Evolutionary conservation across 1,140 invertebrate genomes (phyloP).

Genomic region (Trachymyrmex septentrionalis): DNA sequence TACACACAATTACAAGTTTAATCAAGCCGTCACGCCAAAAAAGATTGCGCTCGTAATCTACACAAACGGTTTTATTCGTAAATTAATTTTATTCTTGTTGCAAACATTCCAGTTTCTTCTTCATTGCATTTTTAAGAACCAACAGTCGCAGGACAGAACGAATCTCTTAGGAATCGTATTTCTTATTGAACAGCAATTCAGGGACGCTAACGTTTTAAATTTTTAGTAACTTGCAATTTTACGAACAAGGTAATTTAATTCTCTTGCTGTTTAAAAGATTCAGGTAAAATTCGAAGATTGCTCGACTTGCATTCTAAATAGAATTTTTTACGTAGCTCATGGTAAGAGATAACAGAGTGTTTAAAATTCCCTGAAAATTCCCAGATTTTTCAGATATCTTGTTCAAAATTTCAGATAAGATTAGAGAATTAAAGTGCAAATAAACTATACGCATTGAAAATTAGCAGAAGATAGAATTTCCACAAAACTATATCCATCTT

Average conservation of each 20-base stretch:
- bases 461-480: too few relatives aligned
- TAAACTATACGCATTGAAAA: too few relatives aligned
- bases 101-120: background rate
- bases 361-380: too few relatives aligned
- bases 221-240: background rate
- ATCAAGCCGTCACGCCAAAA: background rate
- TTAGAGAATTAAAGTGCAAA: too few relatives aligned
- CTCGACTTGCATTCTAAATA: background rate
- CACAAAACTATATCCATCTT: too few relatives aligned
- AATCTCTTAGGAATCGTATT: background rate
- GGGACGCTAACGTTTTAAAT: background rate
- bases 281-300: background rate
- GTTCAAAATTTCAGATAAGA: too few relatives aligned
- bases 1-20: slow-evolving; percentile 14
- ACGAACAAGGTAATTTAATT: background rate
- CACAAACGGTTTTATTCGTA: background rate
- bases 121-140: background rate
- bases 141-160: background rate
- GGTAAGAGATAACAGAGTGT: too few relatives aligned
- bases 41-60: slow-evolving; percentile 1
- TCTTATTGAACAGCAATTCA: background rate
- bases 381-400: too few relatives aligned
- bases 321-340: too few relatives aligned
- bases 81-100: background rate
- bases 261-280: background rate